Evolutionary conservation across 2,113 vertebrate genomes (phyloP).

Genomic region (Penelope pileata): DNA sequence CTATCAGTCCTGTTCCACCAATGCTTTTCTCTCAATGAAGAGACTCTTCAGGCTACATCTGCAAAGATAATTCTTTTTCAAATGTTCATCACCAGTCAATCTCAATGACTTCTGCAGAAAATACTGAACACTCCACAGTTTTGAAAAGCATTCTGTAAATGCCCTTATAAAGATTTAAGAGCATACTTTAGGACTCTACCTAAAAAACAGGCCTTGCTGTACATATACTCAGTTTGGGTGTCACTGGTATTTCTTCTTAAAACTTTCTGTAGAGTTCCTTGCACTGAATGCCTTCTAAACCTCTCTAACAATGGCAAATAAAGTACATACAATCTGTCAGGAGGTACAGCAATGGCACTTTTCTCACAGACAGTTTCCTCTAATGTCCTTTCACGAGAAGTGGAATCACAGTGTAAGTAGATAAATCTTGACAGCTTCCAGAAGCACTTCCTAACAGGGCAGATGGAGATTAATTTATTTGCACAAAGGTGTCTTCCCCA

Average conservation of each 20-base stretch:
- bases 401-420: background rate
- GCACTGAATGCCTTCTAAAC: background rate
- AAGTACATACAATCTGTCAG: background rate
- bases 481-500: background rate
- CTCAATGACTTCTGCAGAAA: background rate
- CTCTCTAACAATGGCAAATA: background rate
- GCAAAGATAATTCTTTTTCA: background rate
- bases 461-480: background rate
- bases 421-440: conserved; percentile 10
- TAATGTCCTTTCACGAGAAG: background rate
- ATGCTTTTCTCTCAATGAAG: background rate
- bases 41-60: background rate
- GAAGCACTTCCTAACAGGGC: background rate
- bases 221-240: background rate
- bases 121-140: background rate
- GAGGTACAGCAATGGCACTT: background rate
- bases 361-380: background rate
- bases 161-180: background rate
- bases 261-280: background rate
- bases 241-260: background rate
- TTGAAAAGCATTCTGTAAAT: background rate
- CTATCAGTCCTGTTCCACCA: background rate
- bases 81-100: background rate
- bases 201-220: background rate
- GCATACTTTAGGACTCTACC: background rate